Evolutionary conservation across 2,797 vertebrate species (phyloP), one percentile per base, ranked within the genome.

Genomic region (Hybognathus amarus): DNA sequence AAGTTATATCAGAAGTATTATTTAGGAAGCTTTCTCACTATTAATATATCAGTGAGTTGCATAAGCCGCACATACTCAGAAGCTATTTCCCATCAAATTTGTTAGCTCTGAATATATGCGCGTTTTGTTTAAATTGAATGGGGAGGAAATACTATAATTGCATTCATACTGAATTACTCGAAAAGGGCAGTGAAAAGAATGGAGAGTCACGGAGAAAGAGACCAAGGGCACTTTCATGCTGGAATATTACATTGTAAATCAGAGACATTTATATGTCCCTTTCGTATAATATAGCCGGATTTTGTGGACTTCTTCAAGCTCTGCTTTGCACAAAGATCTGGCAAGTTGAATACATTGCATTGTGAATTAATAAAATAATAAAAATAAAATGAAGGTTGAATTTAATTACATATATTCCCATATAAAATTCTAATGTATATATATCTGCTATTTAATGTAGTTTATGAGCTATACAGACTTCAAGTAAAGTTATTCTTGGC

Each of bases 211-310:
- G 13, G 54, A 78, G 59, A 80, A 50, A 69, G 47, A 69, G 56
- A 42, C 9, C 3, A 54, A 30, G 33, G 17, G 11, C 45, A 71
- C 88, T 91, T 88, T 86, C 89, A 86, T 84, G 88, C 86, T 87
- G 73, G 8, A 45, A 56, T 54, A 75, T 80, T 85, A 56, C 64
- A 64, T 82, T 82, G 70, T 82, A 80, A 85, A 87, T 50, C 69
- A 83, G 42, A 20, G 27, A 42, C 63, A 69, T 85, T 83, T 82
- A 76, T 61, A 70, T n/a, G 76, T 80, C 20, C n/a, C 71, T 66
- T 56, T 78, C 5, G 22, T 63, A 24, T 80, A 75, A 70, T 82
- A 20, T 80, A 68, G 61, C 69, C 63, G 6, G 45, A 33, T 79
- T 87, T 70, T 74, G 67, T 70, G 73, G 78, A 84, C 66, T 71